Percentiles rank a stretch among this genome's conserved stretches.
These are phyloP conservation scores for Eurytoma adleriae DNA, from an alignment of 2,888 invertebrate species.

Conservation along the genomic window DNA sequence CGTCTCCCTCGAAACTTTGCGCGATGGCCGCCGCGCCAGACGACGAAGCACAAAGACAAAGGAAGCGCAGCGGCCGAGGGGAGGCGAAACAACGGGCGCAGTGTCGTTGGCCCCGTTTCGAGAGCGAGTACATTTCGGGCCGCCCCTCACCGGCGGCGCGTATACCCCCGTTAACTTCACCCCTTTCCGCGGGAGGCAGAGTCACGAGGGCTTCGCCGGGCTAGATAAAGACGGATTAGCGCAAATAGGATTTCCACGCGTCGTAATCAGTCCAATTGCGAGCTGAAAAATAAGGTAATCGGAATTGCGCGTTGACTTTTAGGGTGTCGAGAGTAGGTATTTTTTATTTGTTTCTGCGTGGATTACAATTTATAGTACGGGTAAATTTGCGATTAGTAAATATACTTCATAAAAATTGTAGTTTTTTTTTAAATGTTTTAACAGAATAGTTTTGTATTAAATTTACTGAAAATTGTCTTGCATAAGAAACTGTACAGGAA, in stretches of 20 bases:
- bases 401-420: too few species aligned
- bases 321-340: too few species aligned
- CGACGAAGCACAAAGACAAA: conserved; percentile 28
- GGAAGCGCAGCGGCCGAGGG: neutral
- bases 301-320: neutral
- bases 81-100: neutral
- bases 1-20: conserved; percentile 15
- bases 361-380: too few species aligned
- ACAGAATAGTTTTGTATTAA: too few species aligned
- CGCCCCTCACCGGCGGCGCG: neutral
- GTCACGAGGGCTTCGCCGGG: neutral
- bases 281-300: conserved; percentile 19
- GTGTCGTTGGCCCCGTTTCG: conserved; percentile 53
- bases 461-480: too few species aligned
- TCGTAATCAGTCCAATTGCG: neutral
- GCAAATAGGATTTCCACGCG: conserved; percentile 59
- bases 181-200: conserved; percentile 9
- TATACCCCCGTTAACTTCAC: neutral
- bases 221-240: conserved; percentile 54
- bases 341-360: too few species aligned
- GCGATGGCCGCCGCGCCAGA: neutral
- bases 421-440: too few species aligned
- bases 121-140: neutral
- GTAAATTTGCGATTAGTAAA: too few species aligned
- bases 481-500: too few species aligned